These are phyloP conservation scores for Capreolus pygargus DNA, from an alignment of 2,113 vertebrate genomes.

Conservation along the genomic window DNA sequence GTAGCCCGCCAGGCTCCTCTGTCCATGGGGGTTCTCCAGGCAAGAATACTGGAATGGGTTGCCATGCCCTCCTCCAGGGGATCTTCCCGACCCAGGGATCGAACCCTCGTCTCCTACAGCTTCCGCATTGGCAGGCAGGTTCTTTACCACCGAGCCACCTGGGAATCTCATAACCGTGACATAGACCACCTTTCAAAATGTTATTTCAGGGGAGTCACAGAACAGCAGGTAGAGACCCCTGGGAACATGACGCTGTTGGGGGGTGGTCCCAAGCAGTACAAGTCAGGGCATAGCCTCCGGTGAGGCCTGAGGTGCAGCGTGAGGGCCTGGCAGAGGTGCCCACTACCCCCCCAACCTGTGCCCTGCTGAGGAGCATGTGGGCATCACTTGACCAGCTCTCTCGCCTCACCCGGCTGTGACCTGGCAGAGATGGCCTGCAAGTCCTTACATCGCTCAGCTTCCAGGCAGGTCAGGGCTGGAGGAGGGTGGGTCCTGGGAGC, in stretches of 20 bases:
- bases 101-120: neutral
- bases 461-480: neutral
- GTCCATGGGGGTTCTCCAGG: neutral
- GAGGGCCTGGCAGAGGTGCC: neutral
- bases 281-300: neutral
- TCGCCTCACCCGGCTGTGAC: neutral
- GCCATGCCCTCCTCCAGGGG: neutral
- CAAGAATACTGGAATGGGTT: neutral
- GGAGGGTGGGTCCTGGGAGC: neutral
- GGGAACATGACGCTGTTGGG: neutral
- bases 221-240: neutral
- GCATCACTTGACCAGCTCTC: neutral
- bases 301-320: fast-evolving
- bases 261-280: neutral
- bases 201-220: neutral
- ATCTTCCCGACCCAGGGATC: neutral
- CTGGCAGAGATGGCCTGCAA: neutral
- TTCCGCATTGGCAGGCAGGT: neutral
- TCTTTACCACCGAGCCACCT: neutral
- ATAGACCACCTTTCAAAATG: neutral
- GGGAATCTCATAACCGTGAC: neutral
- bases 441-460: neutral
- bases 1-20: neutral
- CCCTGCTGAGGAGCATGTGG: neutral
- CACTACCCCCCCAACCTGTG: fast-evolving